phyloP scores from a whole-genome alignment of 1,140 invertebrate species.

The Polypedilum vanderplanki region DNA sequence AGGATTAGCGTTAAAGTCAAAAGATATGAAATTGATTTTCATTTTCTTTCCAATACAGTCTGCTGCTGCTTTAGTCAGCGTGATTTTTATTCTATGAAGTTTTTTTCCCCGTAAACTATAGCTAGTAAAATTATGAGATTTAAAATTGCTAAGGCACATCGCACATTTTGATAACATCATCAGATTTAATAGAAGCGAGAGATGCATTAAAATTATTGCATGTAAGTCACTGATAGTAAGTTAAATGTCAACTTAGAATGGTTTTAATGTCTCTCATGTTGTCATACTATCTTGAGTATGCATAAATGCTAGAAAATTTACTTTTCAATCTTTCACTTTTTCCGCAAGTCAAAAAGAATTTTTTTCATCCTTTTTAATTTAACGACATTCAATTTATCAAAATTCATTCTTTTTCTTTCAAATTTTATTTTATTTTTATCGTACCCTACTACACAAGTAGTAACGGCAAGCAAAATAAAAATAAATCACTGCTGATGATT shows the following conservation, averaged over 20 bases:
- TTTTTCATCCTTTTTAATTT: background rate
- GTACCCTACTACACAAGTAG: background rate
- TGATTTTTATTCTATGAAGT: background rate
- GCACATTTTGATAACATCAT: too few species aligned
- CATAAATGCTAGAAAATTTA: too few species aligned
- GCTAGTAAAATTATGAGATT: background rate
- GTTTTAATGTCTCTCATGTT: too few species aligned
- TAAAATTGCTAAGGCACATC: background rate
- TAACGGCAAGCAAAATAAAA: background rate
- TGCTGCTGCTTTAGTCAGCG: background rate
- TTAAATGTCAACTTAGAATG: too few species aligned
- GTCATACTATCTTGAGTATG: too few species aligned
- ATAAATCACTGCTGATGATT: background rate
- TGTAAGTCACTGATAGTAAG: too few species aligned
- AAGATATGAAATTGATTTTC: conserved; percentile 17
- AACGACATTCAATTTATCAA: conserved; percentile 19
- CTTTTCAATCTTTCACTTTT: too few species aligned
- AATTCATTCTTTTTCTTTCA: background rate
- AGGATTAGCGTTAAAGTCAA: conserved; percentile 18
- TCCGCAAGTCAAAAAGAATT: background rate
- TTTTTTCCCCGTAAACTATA: background rate
- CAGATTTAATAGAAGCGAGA: too few species aligned
- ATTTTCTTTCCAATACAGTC: background rate
- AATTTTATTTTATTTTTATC: background rate
- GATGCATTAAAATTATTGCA: too few species aligned